Conservation (phyloP, 2,797 vertebrate genomes). For the Orientallactaga sibirica region DNA sequence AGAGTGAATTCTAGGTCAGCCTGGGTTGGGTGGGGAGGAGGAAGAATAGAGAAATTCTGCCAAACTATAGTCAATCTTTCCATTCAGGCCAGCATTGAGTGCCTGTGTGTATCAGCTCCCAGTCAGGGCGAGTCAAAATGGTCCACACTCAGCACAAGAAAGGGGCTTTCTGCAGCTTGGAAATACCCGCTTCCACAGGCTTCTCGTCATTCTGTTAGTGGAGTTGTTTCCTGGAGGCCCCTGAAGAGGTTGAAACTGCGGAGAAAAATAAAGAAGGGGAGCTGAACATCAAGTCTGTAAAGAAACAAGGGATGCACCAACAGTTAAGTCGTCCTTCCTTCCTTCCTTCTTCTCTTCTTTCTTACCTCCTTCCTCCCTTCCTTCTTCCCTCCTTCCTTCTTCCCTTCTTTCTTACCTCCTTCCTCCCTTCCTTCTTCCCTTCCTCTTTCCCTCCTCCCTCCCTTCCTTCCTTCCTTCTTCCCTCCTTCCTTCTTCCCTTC, state of each 20-base stretch:
- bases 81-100: not conserved
- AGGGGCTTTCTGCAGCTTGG: not conserved
- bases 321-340: not conserved
- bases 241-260: not conserved
- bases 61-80: not conserved
- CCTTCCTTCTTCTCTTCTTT: not conserved
- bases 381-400: no score
- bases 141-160: not conserved
- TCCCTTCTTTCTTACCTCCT: no score
- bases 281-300: not conserved
- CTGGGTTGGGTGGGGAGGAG: no score
- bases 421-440: no score
- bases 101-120: not conserved
- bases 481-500: no score
- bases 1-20: no score
- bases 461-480: no score
- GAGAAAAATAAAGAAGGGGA: not conserved
- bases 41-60: slow-evolving; percentile 8
- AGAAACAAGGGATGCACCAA: not conserved
- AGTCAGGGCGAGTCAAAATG: not conserved
- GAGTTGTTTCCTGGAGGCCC: slow-evolving; percentile 6
- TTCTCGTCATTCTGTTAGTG: not conserved
- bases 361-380: no score
- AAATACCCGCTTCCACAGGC: not conserved
- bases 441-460: no score